A percentile compares a stretch with the other conserved stretches of the same genome.
Conservation (phyloP, 2,888 invertebrate species). For the Apotomis turbidana region DNA sequence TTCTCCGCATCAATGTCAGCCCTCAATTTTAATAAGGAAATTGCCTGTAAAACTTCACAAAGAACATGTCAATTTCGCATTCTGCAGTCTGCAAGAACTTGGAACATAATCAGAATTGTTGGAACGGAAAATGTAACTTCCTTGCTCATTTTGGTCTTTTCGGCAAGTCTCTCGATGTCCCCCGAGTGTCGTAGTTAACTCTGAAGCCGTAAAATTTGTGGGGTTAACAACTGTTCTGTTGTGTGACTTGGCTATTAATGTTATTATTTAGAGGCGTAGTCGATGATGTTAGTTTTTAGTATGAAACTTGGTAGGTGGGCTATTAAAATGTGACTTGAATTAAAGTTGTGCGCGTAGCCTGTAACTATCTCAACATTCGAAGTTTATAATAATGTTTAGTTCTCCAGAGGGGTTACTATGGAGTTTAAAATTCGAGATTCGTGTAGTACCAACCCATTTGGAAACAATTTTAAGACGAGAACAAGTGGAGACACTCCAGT, state of each 20-base stretch:
- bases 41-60: conserved; percentile 5
- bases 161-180: not conserved
- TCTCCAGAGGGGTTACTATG: too few species aligned
- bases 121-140: not conserved
- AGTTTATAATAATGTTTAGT: too few species aligned
- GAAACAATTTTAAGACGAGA: too few species aligned
- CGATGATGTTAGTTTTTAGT: not conserved
- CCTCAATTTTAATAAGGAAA: conserved; percentile 13
- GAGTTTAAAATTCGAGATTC: too few species aligned
- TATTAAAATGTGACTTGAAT: too few species aligned
- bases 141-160: not conserved
- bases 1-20: conserved; percentile 6
- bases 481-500: too few species aligned
- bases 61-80: conserved; percentile 3
- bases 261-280: not conserved
- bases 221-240: conserved; percentile 11
- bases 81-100: not conserved
- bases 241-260: not conserved
- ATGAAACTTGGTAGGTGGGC: not conserved
- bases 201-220: conserved; percentile 9
- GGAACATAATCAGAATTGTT: not conserved
- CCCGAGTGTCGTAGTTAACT: conserved; percentile 10
- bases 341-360: too few species aligned
- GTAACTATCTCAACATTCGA: too few species aligned
- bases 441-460: too few species aligned